Percentiles rank a stretch among this genome's conserved stretches.
These are phyloP conservation scores for Hydropotes inermis DNA, from an alignment of 2,113 vertebrate genomes.

Conservation along the genomic window DNA sequence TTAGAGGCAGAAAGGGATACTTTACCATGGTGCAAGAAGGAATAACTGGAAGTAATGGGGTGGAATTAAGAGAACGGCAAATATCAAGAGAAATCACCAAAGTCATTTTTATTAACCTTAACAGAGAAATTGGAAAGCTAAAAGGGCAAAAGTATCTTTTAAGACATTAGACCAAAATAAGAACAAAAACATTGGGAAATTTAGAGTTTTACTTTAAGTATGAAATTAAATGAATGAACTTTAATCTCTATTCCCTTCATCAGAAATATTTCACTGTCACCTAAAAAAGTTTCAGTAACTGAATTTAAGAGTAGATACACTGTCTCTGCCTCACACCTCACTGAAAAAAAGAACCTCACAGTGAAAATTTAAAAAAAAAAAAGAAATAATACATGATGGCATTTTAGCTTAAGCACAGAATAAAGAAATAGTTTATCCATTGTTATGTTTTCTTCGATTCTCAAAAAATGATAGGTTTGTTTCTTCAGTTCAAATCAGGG, in stretches of 20 bases:
- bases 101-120: background rate
- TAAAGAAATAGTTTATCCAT: background rate
- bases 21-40: background rate
- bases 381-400: background rate
- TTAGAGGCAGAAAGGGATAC: background rate
- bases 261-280: background rate
- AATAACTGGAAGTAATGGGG: background rate
- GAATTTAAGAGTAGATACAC: background rate
- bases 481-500: background rate
- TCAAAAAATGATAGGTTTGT: background rate
- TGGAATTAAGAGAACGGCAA: background rate
- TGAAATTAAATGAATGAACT: background rate
- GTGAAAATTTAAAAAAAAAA: background rate
- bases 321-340: rapidly evolving
- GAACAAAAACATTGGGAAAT: background rate
- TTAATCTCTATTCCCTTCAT: background rate
- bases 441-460: background rate
- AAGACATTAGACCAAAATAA: background rate
- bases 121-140: background rate
- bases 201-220: background rate
- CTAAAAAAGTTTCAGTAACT: background rate
- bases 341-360: background rate
- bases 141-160: background rate
- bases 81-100: background rate
- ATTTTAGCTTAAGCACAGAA: background rate